phyloP scores from a whole-genome alignment of 2,113 vertebrate species.

The Microtus oregoni region DNA sequence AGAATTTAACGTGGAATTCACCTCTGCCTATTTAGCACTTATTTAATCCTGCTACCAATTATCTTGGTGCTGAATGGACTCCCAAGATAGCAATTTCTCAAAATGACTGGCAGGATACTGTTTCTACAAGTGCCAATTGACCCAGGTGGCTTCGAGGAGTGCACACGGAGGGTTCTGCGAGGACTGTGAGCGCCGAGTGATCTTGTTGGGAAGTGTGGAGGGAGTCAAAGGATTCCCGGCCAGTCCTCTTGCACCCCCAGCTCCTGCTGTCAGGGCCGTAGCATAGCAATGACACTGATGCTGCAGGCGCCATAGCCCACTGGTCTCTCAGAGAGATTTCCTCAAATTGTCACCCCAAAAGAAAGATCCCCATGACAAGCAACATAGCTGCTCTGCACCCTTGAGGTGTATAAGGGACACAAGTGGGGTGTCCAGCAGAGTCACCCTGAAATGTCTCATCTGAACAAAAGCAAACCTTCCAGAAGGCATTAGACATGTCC shows the following conservation, averaged over 20 bases:
- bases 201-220: neutral
- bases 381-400: neutral
- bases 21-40: neutral
- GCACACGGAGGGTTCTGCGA: neutral
- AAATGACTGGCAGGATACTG: conserved; percentile 19
- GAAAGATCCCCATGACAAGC: rapidly evolving
- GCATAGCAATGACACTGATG: neutral
- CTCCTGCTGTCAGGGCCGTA: rapidly evolving
- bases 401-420: rapidly evolving
- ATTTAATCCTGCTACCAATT: conserved; percentile 46
- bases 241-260: neutral
- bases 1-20: neutral
- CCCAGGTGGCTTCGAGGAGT: neutral
- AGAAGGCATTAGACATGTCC: neutral
- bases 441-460: rapidly evolving
- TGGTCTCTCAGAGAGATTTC: neutral
- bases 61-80: neutral
- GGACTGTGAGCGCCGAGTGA: rapidly evolving
- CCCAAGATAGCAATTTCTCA: conserved; percentile 61
- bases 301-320: rapidly evolving
- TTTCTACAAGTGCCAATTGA: conserved; percentile 25
- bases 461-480: neutral
- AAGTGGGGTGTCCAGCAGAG: rapidly evolving
- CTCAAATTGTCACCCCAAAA: rapidly evolving
- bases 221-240: neutral